Evolutionary conservation across 2,113 vertebrate species (phyloP), one percentile per base, ranked within the genome.

Genomic region (Rousettus leschenaultii): DNA sequence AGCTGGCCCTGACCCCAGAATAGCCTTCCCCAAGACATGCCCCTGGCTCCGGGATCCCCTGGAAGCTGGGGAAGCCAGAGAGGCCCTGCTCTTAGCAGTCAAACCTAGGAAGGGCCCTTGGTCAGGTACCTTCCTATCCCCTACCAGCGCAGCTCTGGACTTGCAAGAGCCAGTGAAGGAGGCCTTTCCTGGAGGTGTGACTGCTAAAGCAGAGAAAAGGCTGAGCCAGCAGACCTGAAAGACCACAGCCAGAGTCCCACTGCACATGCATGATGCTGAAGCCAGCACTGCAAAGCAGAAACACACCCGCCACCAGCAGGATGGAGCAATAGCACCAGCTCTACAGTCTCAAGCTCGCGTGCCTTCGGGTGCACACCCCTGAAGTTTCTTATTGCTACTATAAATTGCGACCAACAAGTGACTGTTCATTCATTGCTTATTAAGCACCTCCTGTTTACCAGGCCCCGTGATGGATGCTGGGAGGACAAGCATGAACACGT

Each of bases 301-400:
- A 15, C 0, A 0, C 5, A 10, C 16, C 28, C 33, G 53, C 61
- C 22, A 4, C 74, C 55, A 7, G 6, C 55, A 59, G 59, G 1
- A 12, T 1, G 0, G 6, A 61, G 19, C 28, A 7, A 51, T 3
- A 43, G 88, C 7, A 15, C 65, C 30, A 45, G 55, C 82, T 75
- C 57, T 48, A 43, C 53, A n/a, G 16, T 70, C 33, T 1, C 4
- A 1, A 48, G n/a, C n/a, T 83, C 51, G 53, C 35, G 33, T 3
- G n/a, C 75, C 53, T 63, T 11, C 0, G 2, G 8, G n/a, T 51
- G 30, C 3, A 51, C n/a, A 51, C 14, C 8, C 38, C 85, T 43
- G 35, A 53, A 30, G 24, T 15, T 28, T 74, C 91, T 6, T 18
- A 4, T 10, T 63, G 71, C 45, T 94, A 2, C 16, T 65, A 6